Conservation (phyloP, 2,797 vertebrate genomes). For the Trematomus bernacchii region DNA sequence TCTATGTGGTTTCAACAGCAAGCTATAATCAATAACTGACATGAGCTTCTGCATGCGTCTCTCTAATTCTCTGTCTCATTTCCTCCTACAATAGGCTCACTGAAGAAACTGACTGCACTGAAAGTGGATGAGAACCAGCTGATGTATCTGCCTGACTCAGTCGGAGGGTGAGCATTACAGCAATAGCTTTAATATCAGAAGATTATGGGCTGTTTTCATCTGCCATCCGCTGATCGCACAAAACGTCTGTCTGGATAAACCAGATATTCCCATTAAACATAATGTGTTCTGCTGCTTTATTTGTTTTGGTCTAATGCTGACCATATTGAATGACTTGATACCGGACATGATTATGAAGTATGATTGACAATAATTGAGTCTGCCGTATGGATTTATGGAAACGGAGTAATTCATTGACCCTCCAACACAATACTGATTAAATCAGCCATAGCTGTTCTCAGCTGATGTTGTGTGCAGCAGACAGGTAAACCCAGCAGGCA, state of each 20-base stretch:
- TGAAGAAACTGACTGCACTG: slow-evolving; percentile 95
- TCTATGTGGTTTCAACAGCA: slow-evolving; percentile 41
- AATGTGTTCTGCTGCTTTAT: background rate
- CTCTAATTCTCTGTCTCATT: slow-evolving; percentile 28
- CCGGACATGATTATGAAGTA: background rate
- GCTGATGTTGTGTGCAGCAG: slow-evolving; percentile 14
- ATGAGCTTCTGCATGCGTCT: slow-evolving; percentile 18
- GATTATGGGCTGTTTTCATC: slow-evolving; percentile 49
- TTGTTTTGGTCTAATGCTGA: slow-evolving; percentile 21
- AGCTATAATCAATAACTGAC: slow-evolving; percentile 56
- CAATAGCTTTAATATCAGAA: slow-evolving; percentile 22
- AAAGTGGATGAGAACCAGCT: slow-evolving; percentile 99
- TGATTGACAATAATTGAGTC: slow-evolving; percentile 19
- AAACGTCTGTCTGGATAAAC: slow-evolving; percentile 51
- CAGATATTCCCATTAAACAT: slow-evolving; percentile 40
- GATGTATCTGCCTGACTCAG: slow-evolving; percentile 94
- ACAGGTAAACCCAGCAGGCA: slow-evolving; percentile 41
- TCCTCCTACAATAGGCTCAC: slow-evolving; percentile 84
- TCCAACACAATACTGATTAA: slow-evolving; percentile 9
- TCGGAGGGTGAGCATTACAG: slow-evolving; percentile 91
- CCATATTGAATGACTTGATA: slow-evolving; percentile 18
- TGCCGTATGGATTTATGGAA: background rate
- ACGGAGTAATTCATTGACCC: background rate
- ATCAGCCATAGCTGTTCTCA: background rate
- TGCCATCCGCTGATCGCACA: slow-evolving; percentile 22